Percentiles rank a stretch among this genome's conserved stretches.
Evolutionary conservation across 2,797 vertebrate genomes (phyloP).

Genomic region (Chiloscyllium punctatum): DNA sequence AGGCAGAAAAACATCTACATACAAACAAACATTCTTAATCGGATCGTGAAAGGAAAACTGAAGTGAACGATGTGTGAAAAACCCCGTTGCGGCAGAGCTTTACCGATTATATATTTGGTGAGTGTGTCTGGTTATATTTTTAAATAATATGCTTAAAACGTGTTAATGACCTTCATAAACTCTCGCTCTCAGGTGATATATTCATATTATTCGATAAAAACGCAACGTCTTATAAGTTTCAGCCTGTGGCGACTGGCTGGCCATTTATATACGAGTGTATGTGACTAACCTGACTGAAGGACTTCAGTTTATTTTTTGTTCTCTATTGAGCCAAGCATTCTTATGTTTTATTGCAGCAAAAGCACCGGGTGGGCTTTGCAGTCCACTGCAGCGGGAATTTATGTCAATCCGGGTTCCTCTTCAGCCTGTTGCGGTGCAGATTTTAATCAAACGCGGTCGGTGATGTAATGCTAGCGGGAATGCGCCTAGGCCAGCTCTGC

Average conservation of each 20-base stretch:
- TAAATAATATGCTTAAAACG: neutral
- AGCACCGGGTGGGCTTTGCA: constrained; percentile 31
- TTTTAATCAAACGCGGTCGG: constrained; percentile 36
- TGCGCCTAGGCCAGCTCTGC: constrained; percentile 32
- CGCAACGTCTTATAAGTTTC: neutral
- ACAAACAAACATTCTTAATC: neutral
- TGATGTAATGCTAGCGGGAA: neutral
- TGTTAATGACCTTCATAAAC: neutral
- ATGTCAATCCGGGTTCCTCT: constrained; percentile 35
- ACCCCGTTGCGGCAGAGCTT: neutral
- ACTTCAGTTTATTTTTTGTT: constrained; percentile 17
- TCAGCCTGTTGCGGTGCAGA: constrained; percentile 36
- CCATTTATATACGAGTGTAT: neutral
- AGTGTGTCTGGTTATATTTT: neutral
- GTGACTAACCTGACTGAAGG: neutral
- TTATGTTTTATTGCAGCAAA: constrained; percentile 25
- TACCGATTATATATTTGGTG: constrained; percentile 15
- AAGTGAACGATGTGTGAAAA: neutral
- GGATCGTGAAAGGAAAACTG: neutral
- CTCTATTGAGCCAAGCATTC: constrained; percentile 20
- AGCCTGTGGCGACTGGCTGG: neutral
- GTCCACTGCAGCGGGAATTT: constrained; percentile 35
- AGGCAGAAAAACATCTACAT: neutral
- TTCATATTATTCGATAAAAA: constrained; percentile 18
- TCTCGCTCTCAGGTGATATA: neutral